phyloP scores from a whole-genome alignment of 2,888 invertebrate genomes.

The Microctonus brassicae region DNA sequence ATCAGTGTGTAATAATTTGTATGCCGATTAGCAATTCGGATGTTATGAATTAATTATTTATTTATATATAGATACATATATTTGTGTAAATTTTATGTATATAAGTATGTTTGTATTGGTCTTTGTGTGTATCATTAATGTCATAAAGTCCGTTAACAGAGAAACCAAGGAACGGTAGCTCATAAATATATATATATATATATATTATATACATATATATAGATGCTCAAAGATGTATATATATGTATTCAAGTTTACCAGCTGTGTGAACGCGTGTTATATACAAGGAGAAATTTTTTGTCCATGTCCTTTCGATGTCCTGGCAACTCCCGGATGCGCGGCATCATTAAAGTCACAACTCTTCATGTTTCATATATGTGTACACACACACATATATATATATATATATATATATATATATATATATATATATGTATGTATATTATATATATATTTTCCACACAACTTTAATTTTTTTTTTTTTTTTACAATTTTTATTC shows the following conservation, averaged over 20 bases:
- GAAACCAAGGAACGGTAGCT: slow-evolving; percentile 28
- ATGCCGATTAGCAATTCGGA: background rate
- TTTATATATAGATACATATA: background rate
- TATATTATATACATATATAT: background rate
- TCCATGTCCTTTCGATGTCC: slow-evolving; percentile 55
- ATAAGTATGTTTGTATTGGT: background rate
- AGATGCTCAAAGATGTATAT: background rate
- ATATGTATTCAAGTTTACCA: slow-evolving; percentile 12
- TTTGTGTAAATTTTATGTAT: background rate
- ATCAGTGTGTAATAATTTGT: background rate
- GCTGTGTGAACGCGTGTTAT: slow-evolving; percentile 25
- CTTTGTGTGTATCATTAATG: slow-evolving; percentile 28
- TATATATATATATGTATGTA: no score
- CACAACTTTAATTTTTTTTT: background rate
- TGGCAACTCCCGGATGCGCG: slow-evolving; percentile 60
- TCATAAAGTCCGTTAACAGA: slow-evolving; percentile 31
- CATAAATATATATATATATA: background rate
- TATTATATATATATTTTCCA: no score
- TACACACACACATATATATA: no score
- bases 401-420: no score
- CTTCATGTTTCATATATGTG: background rate
- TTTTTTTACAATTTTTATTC: background rate
- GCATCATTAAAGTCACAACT: slow-evolving; percentile 58
- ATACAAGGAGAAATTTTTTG: slow-evolving; percentile 26
- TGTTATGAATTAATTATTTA: background rate